Evolutionary conservation across 2,797 vertebrate genomes (phyloP).

Genomic region (Gymnoscopelus braueri): DNA sequence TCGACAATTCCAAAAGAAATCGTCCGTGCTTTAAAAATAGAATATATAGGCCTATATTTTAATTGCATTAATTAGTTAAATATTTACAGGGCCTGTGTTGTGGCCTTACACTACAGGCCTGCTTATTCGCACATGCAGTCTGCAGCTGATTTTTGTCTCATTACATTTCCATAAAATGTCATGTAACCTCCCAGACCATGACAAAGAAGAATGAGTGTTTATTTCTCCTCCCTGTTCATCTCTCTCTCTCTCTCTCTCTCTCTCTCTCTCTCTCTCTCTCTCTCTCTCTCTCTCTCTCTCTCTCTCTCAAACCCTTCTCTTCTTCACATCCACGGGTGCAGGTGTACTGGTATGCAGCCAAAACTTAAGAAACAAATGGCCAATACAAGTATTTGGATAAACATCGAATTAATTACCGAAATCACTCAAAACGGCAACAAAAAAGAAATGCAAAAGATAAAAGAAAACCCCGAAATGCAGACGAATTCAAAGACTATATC

Average conservation of each 20-base stretch:
- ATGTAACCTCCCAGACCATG: constrained; percentile 73
- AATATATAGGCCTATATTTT: constrained; percentile 22
- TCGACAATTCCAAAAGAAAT: background rate
- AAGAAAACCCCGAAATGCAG: background rate
- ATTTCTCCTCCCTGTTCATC: constrained; percentile 24
- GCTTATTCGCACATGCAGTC: constrained; percentile 51
- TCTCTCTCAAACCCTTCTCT: constrained; percentile 5
- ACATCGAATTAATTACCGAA: constrained; percentile 37
- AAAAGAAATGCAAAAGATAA: background rate
- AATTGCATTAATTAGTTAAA: constrained; percentile 28
- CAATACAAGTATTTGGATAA: constrained; percentile 41
- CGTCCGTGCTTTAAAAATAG: background rate
- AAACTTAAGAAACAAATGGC: constrained; percentile 51
- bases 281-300: constrained; percentile 17
- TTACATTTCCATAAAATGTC: constrained; percentile 77
- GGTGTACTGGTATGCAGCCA: constrained; percentile 74
- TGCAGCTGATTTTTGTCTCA: constrained; percentile 62
- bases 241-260: constrained; percentile 18
- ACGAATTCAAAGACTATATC: constrained; percentile 12
- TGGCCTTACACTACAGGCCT: background rate
- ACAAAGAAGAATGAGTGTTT: constrained; percentile 69
- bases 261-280: background rate
- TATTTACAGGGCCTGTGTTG: constrained; percentile 47
- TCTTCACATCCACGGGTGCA: constrained; percentile 62
- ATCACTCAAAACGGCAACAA: constrained; percentile 10